Base-by-base conservation (phyloP, 1,140 invertebrate genomes). In the Sycophaga agraensis region DNA sequence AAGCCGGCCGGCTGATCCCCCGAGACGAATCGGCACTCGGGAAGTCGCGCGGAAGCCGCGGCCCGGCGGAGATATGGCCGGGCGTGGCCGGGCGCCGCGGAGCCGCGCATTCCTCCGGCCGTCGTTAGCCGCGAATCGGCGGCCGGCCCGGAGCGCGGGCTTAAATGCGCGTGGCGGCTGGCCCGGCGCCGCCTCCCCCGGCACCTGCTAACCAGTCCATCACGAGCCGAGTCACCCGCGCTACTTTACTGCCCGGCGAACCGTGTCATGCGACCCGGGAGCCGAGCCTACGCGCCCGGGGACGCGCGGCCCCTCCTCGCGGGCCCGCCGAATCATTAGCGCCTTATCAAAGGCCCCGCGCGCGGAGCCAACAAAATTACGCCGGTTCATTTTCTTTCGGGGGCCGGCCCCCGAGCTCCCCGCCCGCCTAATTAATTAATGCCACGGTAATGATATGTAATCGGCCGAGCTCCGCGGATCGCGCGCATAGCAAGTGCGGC, bases 191-290 rank as follows among this genome's bases (percentile, higher is more conserved):
- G 66, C 70, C 72, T 77, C 76, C 79, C 77, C 78, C 79, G 77
- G 78, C 76, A 79, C 77, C 78, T 79, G 77, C 72, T 75, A 70
- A 69, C 70, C 73, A 70, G 76, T 79, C 73, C 73, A 76, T 79
- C 78, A 79, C 73, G 69, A 69, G 58, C 57, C 68, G 67, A 75
- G 77, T 79, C 77, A 79, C 78, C 77, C 77, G 79, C 77, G 77
- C 75, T 77, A 77, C 75, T 78, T 79, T 78, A 74, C 73, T 75
- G 73, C 75, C 73, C 70, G 71, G 68, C 71, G 72, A 78, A 78
- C 71, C 74, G 70, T 77, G 76, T 80, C 76, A 75, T 77, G 76
- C 74, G 73, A 76, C 71, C 66, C 67, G 70, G 70, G 39, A 69
- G 70, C 77, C 75, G 71, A 77, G 71, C 57, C 69, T 69, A 68